Base-by-base conservation (phyloP, 2,888 invertebrate species). In the Leptothorax acervorum region DNA sequence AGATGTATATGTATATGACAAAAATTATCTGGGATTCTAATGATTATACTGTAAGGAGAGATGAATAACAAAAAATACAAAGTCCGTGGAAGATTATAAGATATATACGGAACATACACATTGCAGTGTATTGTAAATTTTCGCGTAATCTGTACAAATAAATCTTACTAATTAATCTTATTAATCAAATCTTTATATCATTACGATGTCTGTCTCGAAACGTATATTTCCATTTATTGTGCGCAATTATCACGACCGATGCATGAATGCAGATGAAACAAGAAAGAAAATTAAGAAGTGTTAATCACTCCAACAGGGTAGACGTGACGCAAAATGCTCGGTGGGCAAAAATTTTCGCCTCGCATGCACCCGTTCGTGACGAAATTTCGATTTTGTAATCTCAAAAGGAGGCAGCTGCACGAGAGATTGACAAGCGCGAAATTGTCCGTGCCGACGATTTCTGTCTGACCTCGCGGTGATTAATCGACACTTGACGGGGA, bases 371-470 rank as follows among this genome's bases (percentile, higher is more conserved):
- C n/a, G 60, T 23, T 23, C 39, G 39, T 28, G 12, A 53, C 39
- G 66, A 66, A 66, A 66, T 18, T 42, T n/a, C 8, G 4, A 66
- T 42, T 76, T 66, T 28, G 12, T 39, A 51, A 51, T 57, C 70
- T 6, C 28, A 15, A 28, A 15, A 28, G 28, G 3, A 18, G 2
- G 8, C 8, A 12, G 18, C 9, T 53, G 45, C 11, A 18, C 35
- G 2, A 15, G 39, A 76, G 12, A 76, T 42, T 42, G 3, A 35
- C 15, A 11, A 35, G 15, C 12, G n/a, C 35, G 12, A 15, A 48
- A 3, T 78, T 12, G 28, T 15, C 6, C 11, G 11, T 6, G 53
- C 48, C 9, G 73, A 42, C 15, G 28, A 28, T 8, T 31, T 48
- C 15, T 35, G 55, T 1, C 15, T 28, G 35, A 57, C 78, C 68